A percentile compares a stretch with the other conserved stretches of the same genome.
These are phyloP conservation scores for Dunckerocampus dactyliophorus DNA, from an alignment of 2,113 vertebrate species.

Conservation along the genomic window DNA sequence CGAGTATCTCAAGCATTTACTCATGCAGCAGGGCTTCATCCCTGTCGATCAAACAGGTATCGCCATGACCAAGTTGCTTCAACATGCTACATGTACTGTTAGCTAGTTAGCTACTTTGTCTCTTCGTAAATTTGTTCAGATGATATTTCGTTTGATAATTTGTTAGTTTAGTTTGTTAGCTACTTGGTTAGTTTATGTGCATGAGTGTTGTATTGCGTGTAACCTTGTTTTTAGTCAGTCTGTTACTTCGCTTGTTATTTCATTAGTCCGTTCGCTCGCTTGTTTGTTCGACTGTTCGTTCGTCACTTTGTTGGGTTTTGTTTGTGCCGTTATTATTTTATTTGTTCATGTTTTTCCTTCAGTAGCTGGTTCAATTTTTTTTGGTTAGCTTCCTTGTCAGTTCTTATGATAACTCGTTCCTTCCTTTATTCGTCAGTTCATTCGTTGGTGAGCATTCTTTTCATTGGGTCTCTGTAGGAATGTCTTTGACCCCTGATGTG, in stretches of 20 bases:
- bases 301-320: neutral
- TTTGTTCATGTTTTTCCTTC: neutral
- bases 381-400: neutral
- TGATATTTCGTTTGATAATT: neutral
- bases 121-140: neutral
- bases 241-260: no score
- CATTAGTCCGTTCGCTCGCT: neutral
- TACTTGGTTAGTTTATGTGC: no score
- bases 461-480: constrained; percentile 16
- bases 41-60: constrained; percentile 76
- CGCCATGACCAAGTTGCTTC: neutral
- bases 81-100: neutral
- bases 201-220: no score
- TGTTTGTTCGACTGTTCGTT: neutral
- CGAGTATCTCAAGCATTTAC: constrained; percentile 71
- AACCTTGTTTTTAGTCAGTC: no score
- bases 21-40: constrained; percentile 79
- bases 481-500: constrained; percentile 42
- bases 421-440: neutral
- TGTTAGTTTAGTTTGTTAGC: neutral
- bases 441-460: neutral
- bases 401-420: neutral
- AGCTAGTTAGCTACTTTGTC: neutral
- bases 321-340: no score
- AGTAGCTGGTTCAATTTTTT: neutral